Percentiles rank a stretch among this genome's conserved stretches.
phyloP scores from a whole-genome alignment of 1,140 invertebrate genomes.

The Lepidurus couesii region DNA sequence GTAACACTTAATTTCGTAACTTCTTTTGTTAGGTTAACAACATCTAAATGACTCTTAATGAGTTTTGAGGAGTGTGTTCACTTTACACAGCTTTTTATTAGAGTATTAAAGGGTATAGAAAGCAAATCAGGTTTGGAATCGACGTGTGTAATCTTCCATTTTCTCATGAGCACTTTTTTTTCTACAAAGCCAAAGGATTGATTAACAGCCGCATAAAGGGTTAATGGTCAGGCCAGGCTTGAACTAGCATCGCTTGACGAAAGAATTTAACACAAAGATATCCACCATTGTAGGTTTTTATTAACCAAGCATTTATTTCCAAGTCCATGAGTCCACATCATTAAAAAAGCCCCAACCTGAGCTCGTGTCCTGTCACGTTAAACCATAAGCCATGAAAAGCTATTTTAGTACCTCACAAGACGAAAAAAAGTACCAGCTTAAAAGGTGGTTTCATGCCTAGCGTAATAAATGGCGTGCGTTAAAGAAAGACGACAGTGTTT shows the following conservation, averaged over 20 bases:
- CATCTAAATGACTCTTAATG: not conserved
- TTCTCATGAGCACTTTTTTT: not conserved
- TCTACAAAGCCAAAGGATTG: not conserved
- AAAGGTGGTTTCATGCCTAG: not conserved
- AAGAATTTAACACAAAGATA: not conserved
- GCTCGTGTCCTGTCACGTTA: not conserved
- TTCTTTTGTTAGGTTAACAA: constrained; percentile 14
- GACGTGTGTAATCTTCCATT: not conserved
- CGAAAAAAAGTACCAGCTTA: not conserved
- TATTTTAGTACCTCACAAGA: not conserved
- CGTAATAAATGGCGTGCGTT: not conserved
- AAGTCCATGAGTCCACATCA: not conserved
- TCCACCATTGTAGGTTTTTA: not conserved
- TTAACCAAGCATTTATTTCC: not conserved
- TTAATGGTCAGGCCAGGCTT: not conserved
- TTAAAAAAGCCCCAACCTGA: not conserved
- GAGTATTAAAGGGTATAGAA: not conserved
- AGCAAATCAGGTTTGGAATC: not conserved
- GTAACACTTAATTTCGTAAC: constrained; percentile 50
- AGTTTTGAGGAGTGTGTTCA: not conserved
- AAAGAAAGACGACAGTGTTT: not conserved
- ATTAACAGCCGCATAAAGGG: not conserved
- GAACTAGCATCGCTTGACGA: not conserved
- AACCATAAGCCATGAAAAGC: not conserved
- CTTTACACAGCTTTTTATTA: not conserved